Conservation (phyloP, 2,797 vertebrate genomes). For the Orientallactaga sibirica region DNA sequence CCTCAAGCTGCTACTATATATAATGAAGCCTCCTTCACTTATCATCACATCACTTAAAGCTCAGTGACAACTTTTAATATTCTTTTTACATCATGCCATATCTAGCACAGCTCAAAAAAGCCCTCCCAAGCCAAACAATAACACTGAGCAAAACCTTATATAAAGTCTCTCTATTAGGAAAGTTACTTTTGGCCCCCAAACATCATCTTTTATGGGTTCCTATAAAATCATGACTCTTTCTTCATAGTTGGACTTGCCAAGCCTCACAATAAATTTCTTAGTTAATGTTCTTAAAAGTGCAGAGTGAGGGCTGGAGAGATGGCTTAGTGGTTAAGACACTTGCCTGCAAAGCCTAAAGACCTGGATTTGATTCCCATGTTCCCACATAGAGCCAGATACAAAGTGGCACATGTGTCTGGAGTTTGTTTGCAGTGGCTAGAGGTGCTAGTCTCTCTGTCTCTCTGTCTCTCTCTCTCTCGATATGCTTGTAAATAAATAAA, state of each 20-base stretch:
- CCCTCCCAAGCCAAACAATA: slow-evolving; percentile 64
- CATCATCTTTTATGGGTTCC: slow-evolving; percentile 63
- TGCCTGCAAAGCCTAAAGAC: too few species aligned
- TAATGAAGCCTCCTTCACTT: slow-evolving; percentile 64
- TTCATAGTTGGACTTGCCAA: slow-evolving; percentile 71
- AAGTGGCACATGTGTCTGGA: too few species aligned
- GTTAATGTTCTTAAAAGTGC: slow-evolving; percentile 56
- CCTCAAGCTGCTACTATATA: slow-evolving; percentile 29
- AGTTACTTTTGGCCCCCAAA: slow-evolving; percentile 74
- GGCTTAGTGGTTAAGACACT: too few species aligned
- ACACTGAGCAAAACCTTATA: slow-evolving; percentile 59
- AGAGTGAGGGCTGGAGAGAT: neutral
- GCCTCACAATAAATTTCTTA: slow-evolving; percentile 61
- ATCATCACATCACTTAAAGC: slow-evolving; percentile 47
- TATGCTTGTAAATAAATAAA: too few species aligned
- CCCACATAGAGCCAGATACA: too few species aligned
- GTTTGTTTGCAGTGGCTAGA: too few species aligned
- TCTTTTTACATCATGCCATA: slow-evolving; percentile 64
- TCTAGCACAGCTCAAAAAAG: slow-evolving; percentile 62
- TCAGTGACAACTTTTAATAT: slow-evolving; percentile 51
- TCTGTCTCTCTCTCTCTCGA: too few species aligned
- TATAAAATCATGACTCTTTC: slow-evolving; percentile 73
- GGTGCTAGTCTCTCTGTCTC: too few species aligned
- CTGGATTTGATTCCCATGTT: too few species aligned
- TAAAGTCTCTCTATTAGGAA: slow-evolving; percentile 68